Evolutionary conservation across 2,888 invertebrate species (phyloP), one percentile per base, ranked within the genome.

Genomic region (Carpatolechia fugitivella): DNA sequence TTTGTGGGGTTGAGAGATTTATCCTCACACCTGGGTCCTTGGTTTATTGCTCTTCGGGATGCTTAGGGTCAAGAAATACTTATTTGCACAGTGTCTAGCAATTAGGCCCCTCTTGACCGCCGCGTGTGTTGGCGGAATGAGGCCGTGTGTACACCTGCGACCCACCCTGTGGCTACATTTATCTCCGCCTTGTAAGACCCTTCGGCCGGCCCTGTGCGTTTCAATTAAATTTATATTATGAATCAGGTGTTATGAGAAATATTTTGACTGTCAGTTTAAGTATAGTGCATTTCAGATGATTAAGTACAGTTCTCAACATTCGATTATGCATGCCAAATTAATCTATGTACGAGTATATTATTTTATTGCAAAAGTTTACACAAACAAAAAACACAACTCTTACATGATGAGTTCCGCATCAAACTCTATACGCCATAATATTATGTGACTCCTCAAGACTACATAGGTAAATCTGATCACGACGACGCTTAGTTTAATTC

Each of bases 111-210:
- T 46, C 20, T 30, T 54, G 53, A 47, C 53, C 53, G 36, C 13
- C 33, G 31, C 29, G 35, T 16, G 44, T 14, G 52, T 8, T 8
- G 52, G 11, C 6, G 31, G 16, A 61, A 57, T 64, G 66, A 68
- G 66, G 63, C 60, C 62, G 61, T 54, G 44, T 1, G 11, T 48
- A 56, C 63, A 56, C 57, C 60, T 59, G 58, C 30, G 55, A 60
- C 62, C 58, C 55, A 59, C 58, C 59, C 54, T 57, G 24, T 52
- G 44, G 54, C 57, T 62, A 59, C 68, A 71, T 78, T 76, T 76
- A 78, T 79, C 78, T 78, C 70, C 63, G 57, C 68, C 65, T 64
- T 60, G 64, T 66, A 61, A 69, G 68, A 68, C 20, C 44, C 44
- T 29, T 61, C 59, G 59, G 10, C 29, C 30, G 10, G 14, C 30